Base-by-base conservation (phyloP, 2,797 vertebrate genomes). In the Lates japonicus region DNA sequence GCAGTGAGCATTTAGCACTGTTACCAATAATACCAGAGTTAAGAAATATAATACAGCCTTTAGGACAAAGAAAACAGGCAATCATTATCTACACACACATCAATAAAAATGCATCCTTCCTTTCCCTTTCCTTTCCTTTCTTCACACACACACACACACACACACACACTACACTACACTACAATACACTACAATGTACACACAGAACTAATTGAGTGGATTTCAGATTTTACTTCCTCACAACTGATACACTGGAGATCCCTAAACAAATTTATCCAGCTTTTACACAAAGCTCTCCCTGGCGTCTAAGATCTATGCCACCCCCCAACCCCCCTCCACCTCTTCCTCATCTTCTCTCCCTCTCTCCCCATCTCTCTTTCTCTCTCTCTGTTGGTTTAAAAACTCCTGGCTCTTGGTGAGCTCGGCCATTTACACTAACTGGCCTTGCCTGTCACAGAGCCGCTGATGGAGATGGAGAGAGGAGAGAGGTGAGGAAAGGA, bases 261-360 rank as follows among this genome's bases (percentile, higher is more conserved):
- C 80, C 86, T 84, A 85, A 89, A 91, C 88, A 92, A 88, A 92
- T 91, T 52, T 85, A 80, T 81, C 69, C 83, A 82, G 82, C 78
- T 86, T 83, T 88, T 74, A 79, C 58, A 70, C 80, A 88, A 87
- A 88, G 80, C 85, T 81, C 76, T 86, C 83, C 83, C 74, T 54
- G 51, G 71, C 37, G 79, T 76, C 48, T 55, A n/a, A 60, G 44
- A 68, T 68, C 37, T 46, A 7, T 35, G 31, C 20, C 9, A 51
- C 19, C 44, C 9, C 3, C 9, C 19, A 9, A 20, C 22, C 9
- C 20, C 8, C 22, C 51, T 8, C 46, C n/a, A 31, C 29, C 70
- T 22, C 25, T 7, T 20, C 25, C 16, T 29, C 41, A 29, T 33
- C 9, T 4, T 54, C 29, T 49, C 35, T 35, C 5, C 46, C 16